Evolutionary conservation across 2,797 vertebrate species (phyloP).

Genomic region (Diplodus sargus): DNA sequence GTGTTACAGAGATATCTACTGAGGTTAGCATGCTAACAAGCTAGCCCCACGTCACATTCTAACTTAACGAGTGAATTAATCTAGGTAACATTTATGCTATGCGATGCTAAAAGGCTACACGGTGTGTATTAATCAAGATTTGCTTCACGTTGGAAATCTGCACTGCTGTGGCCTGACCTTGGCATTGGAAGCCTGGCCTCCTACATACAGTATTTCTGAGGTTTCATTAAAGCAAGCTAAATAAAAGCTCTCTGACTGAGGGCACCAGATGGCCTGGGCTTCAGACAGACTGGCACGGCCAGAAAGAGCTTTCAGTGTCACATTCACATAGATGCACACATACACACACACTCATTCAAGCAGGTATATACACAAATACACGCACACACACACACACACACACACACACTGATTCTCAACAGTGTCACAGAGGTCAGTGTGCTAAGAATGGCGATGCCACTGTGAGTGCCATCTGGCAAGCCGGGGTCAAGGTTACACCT

Average conservation of each 20-base stretch:
- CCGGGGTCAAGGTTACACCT: conserved; percentile 67
- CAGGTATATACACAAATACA: conserved; percentile 31
- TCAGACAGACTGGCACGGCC: conserved; percentile 54
- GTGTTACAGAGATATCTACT: no score
- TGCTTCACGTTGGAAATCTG: not conserved
- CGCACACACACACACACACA: no score
- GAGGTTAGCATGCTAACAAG: no score
- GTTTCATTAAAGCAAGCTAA: conserved; percentile 37
- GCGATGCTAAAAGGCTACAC: conserved; percentile 12
- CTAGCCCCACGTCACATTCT: no score
- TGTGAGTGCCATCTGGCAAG: conserved; percentile 73
- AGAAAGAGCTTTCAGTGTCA: conserved; percentile 49
- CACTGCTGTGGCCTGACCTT: conserved; percentile 35
- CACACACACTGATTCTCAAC: conserved; percentile 45
- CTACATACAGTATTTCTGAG: conserved; percentile 22
- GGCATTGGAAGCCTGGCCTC: conserved; percentile 29
- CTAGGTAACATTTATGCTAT: conserved; percentile 1
- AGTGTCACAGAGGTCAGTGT: conserved; percentile 77
- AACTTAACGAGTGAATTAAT: not conserved
- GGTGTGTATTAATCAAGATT: conserved; percentile 19
- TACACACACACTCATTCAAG: conserved; percentile 25
- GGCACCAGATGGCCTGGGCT: conserved; percentile 70
- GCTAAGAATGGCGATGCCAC: conserved; percentile 68
- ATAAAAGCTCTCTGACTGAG: conserved; percentile 53
- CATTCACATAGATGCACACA: conserved; percentile 35